phyloP scores from a whole-genome alignment of 2,113 vertebrate species.

The Pavo muticus region DNA sequence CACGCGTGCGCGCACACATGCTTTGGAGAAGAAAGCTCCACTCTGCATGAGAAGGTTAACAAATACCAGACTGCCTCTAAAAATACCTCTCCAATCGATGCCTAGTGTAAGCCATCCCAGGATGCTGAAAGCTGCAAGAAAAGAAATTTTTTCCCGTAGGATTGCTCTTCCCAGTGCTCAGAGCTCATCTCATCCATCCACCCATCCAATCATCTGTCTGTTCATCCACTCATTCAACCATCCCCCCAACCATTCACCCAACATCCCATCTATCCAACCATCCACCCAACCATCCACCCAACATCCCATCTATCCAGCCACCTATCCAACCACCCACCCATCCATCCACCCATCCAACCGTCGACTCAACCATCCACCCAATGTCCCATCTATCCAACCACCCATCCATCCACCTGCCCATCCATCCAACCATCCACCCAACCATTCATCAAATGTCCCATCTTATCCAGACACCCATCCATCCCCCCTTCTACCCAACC shows the following conservation, averaged over 20 bases:
- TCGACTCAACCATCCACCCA: too few species aligned
- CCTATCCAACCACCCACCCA: too few species aligned
- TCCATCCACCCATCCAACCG: neutral
- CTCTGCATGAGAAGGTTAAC: slow-evolving; percentile 59
- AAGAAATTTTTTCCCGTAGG: neutral
- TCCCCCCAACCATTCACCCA: too few species aligned
- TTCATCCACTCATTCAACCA: neutral
- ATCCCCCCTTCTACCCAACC: too few species aligned
- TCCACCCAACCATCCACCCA: too few species aligned
- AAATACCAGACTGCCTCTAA: slow-evolving; percentile 60
- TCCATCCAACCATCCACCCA: neutral
- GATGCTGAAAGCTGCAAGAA: slow-evolving; percentile 19
- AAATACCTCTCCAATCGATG: slow-evolving; percentile 61
- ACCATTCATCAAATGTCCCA: too few species aligned
- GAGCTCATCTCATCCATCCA: neutral
- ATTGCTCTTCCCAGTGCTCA: neutral
- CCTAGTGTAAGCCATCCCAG: neutral
- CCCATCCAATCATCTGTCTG: neutral
- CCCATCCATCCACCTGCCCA: rapidly evolving
- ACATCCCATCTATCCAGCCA: too few species aligned
- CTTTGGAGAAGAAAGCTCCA: slow-evolving; percentile 23
- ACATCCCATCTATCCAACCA: too few species aligned
- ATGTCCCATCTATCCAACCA: neutral
- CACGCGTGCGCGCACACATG: slow-evolving; percentile 44
- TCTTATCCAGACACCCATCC: neutral